Evolutionary conservation across 92 coral and sea anemone species (phyloP).

Genomic region (Phymanthus crucifer): DNA sequence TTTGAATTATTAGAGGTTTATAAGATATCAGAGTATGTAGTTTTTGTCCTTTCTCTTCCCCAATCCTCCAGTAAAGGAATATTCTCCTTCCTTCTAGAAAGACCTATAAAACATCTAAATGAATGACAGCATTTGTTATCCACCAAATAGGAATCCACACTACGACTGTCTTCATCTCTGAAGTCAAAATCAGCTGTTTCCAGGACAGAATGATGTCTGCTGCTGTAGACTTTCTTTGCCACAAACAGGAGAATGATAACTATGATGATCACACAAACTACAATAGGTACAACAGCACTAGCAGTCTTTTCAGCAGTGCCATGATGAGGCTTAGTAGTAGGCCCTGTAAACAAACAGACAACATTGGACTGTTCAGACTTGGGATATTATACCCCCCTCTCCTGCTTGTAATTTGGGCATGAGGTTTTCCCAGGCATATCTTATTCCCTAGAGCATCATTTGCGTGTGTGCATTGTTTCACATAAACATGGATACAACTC

Average conservation of each 20-base stretch:
- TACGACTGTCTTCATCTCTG: constrained; percentile 72
- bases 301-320: constrained; percentile 12
- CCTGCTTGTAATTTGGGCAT: no score
- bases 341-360: constrained; percentile 15
- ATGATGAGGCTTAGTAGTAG: constrained; percentile 26
- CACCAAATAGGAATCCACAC: constrained; percentile 54
- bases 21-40: neutral
- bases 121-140: constrained; percentile 21
- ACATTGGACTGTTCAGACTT: neutral
- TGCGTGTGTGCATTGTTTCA: no score
- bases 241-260: constrained; percentile 37
- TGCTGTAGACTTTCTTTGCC: constrained; percentile 45
- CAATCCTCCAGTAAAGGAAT: constrained; percentile 26
- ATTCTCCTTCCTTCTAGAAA: constrained; percentile 22
- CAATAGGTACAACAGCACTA: constrained; percentile 40
- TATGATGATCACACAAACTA: constrained; percentile 27
- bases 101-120: constrained; percentile 25
- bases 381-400: no score
- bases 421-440: no score
- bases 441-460: no score
- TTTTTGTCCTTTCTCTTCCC: neutral
- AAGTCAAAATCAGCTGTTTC: constrained; percentile 96
- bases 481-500: no score
- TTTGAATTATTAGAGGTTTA: neutral
- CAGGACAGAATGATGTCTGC: constrained; percentile 40